A percentile compares a stretch with the other conserved stretches of the same genome.
These are phyloP conservation scores for Drosophila hawaiiensis DNA, from an alignment of 2,888 invertebrate species.

Conservation along the genomic window DNA sequence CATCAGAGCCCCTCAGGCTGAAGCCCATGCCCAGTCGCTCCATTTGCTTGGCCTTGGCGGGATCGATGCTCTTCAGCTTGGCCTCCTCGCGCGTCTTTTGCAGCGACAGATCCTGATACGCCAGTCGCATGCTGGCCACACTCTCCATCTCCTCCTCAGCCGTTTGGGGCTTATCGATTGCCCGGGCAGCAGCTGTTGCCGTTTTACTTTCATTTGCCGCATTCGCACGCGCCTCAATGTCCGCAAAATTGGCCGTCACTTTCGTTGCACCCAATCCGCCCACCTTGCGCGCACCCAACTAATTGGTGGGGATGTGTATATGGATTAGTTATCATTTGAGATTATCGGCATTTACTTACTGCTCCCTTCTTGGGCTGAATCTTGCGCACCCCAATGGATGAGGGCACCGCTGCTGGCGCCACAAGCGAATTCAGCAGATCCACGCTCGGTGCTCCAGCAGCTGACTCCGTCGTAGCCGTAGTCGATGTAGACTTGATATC, in stretches of 20 bases:
- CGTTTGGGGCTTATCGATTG: constrained; percentile 80
- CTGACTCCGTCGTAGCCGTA: constrained; percentile 34
- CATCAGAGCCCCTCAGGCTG: constrained; percentile 85
- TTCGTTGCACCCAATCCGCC: constrained; percentile 96
- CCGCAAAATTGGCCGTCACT: constrained; percentile 97
- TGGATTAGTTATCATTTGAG: neutral
- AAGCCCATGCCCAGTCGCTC: constrained; percentile 98
- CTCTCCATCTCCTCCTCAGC: constrained; percentile 90
- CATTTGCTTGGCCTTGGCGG: constrained; percentile 93
- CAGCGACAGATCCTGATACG: constrained; percentile 91
- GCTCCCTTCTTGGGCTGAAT: constrained; percentile 89
- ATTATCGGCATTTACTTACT: constrained; percentile 85
- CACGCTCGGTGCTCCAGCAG: constrained; percentile 78
- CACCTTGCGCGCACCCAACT: constrained; percentile 93
- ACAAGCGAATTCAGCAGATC: constrained; percentile 83
- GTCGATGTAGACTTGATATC: constrained; percentile 59
- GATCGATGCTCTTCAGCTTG: constrained; percentile 90
- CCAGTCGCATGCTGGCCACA: constrained; percentile 89
- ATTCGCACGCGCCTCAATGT: constrained; percentile 95
- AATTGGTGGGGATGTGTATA: constrained; percentile 28
- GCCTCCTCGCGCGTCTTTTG: constrained; percentile 91
- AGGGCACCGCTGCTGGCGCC: constrained; percentile 86
- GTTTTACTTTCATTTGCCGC: constrained; percentile 91
- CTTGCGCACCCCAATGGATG: constrained; percentile 91
- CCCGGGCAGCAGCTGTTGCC: constrained; percentile 60